phyloP scores from a whole-genome alignment of 2,888 invertebrate species.

The Orthosia cruda region DNA sequence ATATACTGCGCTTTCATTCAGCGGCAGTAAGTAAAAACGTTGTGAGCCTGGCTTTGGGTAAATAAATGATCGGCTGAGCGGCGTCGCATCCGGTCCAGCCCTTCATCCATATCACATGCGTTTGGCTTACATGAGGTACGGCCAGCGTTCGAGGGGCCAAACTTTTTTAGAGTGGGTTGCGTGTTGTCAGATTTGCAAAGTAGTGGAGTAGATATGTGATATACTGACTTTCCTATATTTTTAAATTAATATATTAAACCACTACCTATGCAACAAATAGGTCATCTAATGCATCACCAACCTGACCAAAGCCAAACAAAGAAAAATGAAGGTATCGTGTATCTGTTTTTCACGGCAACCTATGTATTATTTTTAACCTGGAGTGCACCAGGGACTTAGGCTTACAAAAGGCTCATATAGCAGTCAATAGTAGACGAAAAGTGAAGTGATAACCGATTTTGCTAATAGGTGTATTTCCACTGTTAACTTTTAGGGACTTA shows the following conservation, averaged over 20 bases:
- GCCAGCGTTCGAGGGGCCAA: not conserved
- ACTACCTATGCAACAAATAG: too few relatives aligned
- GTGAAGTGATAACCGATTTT: too few relatives aligned
- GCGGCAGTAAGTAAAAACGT: slow-evolving; percentile 25
- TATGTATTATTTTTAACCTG: too few relatives aligned
- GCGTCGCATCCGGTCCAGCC: slow-evolving; percentile 45
- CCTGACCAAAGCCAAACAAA: not conserved
- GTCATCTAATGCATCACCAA: not conserved
- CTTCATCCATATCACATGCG: slow-evolving; percentile 46
- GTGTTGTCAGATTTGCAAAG: not conserved
- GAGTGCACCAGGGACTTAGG: not conserved
- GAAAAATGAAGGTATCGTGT: not conserved
- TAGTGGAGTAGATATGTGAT: not conserved
- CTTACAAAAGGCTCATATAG: too few relatives aligned
- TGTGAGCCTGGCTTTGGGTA: slow-evolving; percentile 34
- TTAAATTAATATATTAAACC: too few relatives aligned
- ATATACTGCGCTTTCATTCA: slow-evolving; percentile 18
- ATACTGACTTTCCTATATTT: too few relatives aligned
- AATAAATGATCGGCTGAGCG: slow-evolving; percentile 48
- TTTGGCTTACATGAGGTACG: not conserved
- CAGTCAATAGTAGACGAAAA: too few relatives aligned
- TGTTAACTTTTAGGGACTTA: not conserved
- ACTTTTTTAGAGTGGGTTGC: not conserved
- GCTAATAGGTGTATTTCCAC: too few relatives aligned
- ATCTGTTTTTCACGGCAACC: not conserved